A percentile compares a stretch with the other conserved stretches of the same genome.
Conservation (phyloP, 2,113 vertebrate species). For the Austrofundulus limnaeus region DNA sequence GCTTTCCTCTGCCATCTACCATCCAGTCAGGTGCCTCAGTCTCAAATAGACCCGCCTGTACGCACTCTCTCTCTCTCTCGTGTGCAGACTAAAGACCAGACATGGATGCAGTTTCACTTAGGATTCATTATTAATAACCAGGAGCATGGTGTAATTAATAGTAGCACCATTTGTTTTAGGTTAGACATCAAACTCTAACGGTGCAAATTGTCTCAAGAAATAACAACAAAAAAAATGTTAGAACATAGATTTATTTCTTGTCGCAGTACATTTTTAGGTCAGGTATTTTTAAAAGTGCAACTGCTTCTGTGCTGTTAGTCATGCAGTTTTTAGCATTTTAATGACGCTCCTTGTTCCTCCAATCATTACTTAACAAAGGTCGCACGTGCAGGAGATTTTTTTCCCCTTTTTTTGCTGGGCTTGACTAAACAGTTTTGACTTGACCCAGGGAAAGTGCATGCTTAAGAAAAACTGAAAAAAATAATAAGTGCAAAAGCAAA, state of each 20-base stretch:
- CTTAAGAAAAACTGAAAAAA: conserved; percentile 33
- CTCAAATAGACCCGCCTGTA: conserved; percentile 16
- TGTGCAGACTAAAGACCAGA: conserved; percentile 2
- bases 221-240: conserved; percentile 21
- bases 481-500: conserved; percentile 35
- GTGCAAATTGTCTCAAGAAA: conserved; percentile 36
- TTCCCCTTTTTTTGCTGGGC: conserved; percentile 23
- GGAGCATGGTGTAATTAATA: conserved; percentile 6
- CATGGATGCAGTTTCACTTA: neutral
- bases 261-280: conserved; percentile 53
- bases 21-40: conserved; percentile 33
- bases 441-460: conserved; percentile 56
- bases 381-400: neutral
- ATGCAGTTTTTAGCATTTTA: conserved; percentile 54
- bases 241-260: conserved; percentile 45
- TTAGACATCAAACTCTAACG: conserved; percentile 36
- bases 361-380: conserved; percentile 38
- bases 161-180: conserved; percentile 20
- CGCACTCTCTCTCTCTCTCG: too few relatives aligned
- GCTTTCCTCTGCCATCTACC: conserved; percentile 38
- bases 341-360: conserved; percentile 42
- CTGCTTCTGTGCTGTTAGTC: conserved; percentile 27
- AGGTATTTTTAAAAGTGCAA: conserved; percentile 50
- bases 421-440: conserved; percentile 26
- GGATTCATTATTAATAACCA: conserved; percentile 15